phyloP scores from a whole-genome alignment of 2,797 vertebrate genomes.

The Syncerus caffer region DNA sequence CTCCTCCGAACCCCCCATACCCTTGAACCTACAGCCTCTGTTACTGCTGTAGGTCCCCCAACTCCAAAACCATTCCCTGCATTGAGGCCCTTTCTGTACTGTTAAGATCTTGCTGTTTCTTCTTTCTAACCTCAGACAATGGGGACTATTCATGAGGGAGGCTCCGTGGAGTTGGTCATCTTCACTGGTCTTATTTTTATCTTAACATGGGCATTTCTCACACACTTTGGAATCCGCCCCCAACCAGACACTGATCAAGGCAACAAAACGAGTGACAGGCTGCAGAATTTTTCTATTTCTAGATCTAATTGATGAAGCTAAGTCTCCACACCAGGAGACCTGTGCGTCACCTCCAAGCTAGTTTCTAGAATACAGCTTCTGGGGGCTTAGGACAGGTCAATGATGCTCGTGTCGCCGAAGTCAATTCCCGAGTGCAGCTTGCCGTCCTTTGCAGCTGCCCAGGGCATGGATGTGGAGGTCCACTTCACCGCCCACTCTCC shows the following conservation, averaged over 20 bases:
- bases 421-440: conserved; percentile 87
- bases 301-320: conserved; percentile 53
- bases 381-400: neutral
- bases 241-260: neutral
- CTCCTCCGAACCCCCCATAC: accelerated
- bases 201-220: neutral
- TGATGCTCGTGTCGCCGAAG: conserved; percentile 75
- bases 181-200: neutral
- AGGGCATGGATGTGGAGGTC: conserved; percentile 91
- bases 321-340: neutral
- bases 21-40: too few species aligned
- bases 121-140: neutral
- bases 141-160: accelerated
- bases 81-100: neutral
- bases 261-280: conserved; percentile 57
- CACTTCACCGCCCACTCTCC: conserved; percentile 92
- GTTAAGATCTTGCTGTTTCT: neutral
- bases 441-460: conserved; percentile 89
- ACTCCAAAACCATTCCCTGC: neutral
- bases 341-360: neutral
- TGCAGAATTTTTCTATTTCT: conserved; percentile 21
- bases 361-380: neutral
- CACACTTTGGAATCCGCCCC: neutral
- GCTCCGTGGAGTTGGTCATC: neutral
- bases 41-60: neutral